Evolutionary conservation across 2,113 vertebrate species (phyloP), one percentile per base, ranked within the genome.

Genomic region (Cyanoramphus novaezelandiae): DNA sequence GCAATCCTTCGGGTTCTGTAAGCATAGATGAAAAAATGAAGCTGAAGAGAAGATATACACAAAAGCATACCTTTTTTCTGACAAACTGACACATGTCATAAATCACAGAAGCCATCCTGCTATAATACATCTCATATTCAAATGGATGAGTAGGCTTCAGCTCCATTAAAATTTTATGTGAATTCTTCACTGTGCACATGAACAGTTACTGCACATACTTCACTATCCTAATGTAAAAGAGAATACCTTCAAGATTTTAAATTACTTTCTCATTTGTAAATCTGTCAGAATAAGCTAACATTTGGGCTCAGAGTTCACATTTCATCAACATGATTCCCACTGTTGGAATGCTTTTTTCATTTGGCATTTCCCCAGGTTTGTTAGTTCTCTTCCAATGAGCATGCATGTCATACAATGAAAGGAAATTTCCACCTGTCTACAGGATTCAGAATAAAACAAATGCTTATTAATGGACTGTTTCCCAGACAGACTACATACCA

Each of bases 1-100:
- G 98, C 99, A 99, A 83, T 99, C 99, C 94, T 98, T 98, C 20
- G 99, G 99, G 96, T 99, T 99, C 99, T 99, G 90, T 49, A 65
- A 95, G 62, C 27, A 60, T 20, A 39, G 91, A 93, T 85, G 68
- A 90, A 88, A 86, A 93, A 86, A 79, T 2, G 64, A 82, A 92
- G 65, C 76, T 89, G 35, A 96, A 91, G 64, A 82, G 69, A 69
- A 86, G 80, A 29, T 57, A 25, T 7, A 53, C 21, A 93, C 46
- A 93, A 86, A 93, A 52, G 39, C 33, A 17, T 15, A 63, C 7
- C 8, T 79, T 88, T 87, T 82, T 50, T 67, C 88, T 44, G 83
- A 75, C 67, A 92, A 81, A 74, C 35, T 49, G 79, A 93, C 63
- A 86, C 91, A 41, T 50, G 60, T 47, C 78, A 90, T 88, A 82